Base-by-base conservation (phyloP, 2,888 invertebrate species). In the Sericinus montela region DNA sequence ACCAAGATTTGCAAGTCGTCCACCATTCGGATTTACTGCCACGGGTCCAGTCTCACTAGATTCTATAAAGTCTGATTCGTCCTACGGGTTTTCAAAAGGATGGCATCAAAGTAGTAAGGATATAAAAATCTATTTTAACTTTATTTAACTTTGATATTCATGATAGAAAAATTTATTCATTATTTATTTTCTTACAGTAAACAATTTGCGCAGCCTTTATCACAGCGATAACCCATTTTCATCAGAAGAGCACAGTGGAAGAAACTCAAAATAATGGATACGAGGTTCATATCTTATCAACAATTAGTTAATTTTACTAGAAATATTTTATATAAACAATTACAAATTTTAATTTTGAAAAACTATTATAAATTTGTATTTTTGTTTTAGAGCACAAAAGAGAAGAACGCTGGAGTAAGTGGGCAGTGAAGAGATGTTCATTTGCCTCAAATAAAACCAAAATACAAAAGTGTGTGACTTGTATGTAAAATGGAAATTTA, bases 1-100 rank as follows among this genome's bases (percentile, higher is more conserved):
- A 41, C 89, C 91, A 1, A 78, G 91, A 59, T 92, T 92, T 71
- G 71, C 89, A 40, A 85, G 90, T 54, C 79, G 92, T 59, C 92
- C 92, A 36, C 87, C 91, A 35, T 89, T 90, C 51, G 91, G 87
- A 15, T 84, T 85, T 55, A 69, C 74, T 4, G 75, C 77, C 4
- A 73, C 75, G 50, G 78, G 72, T 35, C 78, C 75, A 48, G 15
- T 45, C 9, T 50, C 41, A 0, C 59, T 72, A 13, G 79, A 83
- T 35, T 63, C 75, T 7, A 59, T 66, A 35, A 74, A 73, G 58
- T 72, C 80, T 0, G 84, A 84, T 62, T 72, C 81, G 37, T 75
- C 82, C 1, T 80, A 78, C 55, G 77, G 72, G 14, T 82, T 75
- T 59, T 82, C 86, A 7, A 83, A 77, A 67, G 82, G 75, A 60